Evolutionary conservation across 2,113 vertebrate genomes (phyloP), one percentile per base, ranked within the genome.

Genomic region (Paedocypris sp.): DNA sequence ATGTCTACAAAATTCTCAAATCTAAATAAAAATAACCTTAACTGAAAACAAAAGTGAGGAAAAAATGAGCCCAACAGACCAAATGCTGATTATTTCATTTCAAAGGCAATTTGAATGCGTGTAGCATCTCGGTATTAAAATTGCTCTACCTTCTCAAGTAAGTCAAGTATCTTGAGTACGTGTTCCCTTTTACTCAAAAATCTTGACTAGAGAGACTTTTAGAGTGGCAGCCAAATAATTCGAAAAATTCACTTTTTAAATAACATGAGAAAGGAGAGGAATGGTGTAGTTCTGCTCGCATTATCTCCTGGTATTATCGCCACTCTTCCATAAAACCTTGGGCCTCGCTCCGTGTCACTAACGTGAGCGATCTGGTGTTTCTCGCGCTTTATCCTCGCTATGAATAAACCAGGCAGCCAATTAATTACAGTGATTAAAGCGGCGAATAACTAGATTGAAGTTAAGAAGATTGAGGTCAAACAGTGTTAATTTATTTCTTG

Each of bases 401-500:
- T 76, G 69, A 70, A 69, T 73, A 68, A 72, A 80, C 57, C 72
- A 75, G 68, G 64, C 77, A 73, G 73, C 72, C 74, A 79, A 80
- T 82, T 83, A 81, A 79, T 74, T 72, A 66, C 65, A 73, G 75
- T 80, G 75, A 81, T 83, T 81, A 78, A 80, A 80, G 70, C 64
- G 61, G 65, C 64, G 70, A 64, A 66, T 73, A 75, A 77, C 67
- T 69, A 69, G 71, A 74, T 71, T 67, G 63, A 75, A 72, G 73
- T 78, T 75, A 70, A 74, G 76, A 73, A 79, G 74, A 82, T 76
- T 82, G 73, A 73, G 79, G 80, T 82, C 79, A 83, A 79, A 80
- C 48, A 53, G 72, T 74, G 76, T 79, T 83, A 72, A 82, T 81
- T 77, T 77, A 75, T 78, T 75, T 68, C n/a, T 49, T 60, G 56